Evolutionary conservation across 2,797 vertebrate species (phyloP), one percentile per base, ranked within the genome.

Genomic region (Periophthalmus magnuspinnatus): DNA sequence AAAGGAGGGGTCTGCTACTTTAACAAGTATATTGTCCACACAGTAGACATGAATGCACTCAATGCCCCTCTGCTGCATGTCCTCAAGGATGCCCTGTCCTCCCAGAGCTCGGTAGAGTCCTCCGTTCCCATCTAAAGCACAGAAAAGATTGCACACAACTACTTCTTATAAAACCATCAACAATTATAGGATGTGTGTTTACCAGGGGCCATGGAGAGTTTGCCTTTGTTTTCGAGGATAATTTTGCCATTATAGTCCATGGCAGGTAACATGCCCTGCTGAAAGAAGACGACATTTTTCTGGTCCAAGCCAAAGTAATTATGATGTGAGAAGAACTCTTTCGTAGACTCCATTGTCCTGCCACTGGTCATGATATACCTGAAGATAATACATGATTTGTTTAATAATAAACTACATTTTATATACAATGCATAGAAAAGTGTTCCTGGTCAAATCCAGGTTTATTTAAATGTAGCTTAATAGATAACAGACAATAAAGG

Each of bases 361-460:
- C 97, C 96, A 0, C 97, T 99, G 48, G 97, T 98, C 98, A 99
- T 99, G 68, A 99, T 98, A 88, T 99, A 99, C 98, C 98, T 99
- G 74, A 74, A 75, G 70, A 24, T 16, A 68, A 77, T 66, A 73
- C 52, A 36, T 48, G 68, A 28, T 22, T 36, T 17, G 24, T 36
- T 11, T n/a, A n/a, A 34, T 21, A 32, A 19, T 60, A 60, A 60
- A 36, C 4, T 21, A n/a, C 14, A 58, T 58, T 9, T 58, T 32
- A 33, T 7, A 17, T 9, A 19, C 2, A 19, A 0, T 9, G 34
- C 58, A 36, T 7, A 10, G n/a, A n/a, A n/a, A 33, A 59, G 6
- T 7, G 21, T 58, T 33, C 28, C 57, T 19, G 32, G 16, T 59
- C 16, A 16, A 6, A 28, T 16, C 22, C 5, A 4, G 13, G 57